Percentiles rank a stretch among this genome's conserved stretches.
Evolutionary conservation across 2,113 vertebrate genomes (phyloP).

Genomic region (Megalops atlanticus): DNA sequence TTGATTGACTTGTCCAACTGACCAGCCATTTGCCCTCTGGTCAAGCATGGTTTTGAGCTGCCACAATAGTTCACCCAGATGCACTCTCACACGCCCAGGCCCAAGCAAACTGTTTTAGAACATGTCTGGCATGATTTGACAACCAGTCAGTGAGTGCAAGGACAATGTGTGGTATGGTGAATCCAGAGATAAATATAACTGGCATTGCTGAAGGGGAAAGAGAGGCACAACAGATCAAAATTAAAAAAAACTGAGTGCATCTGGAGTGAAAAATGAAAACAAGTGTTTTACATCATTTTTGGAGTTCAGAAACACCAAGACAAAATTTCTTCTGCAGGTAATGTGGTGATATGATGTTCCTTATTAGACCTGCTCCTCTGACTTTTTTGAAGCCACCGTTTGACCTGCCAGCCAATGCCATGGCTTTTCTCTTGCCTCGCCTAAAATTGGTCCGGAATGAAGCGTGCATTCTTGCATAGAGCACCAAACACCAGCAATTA

Average conservation of each 20-base stretch:
- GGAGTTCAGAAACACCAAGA: background rate
- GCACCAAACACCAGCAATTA: constrained; percentile 43
- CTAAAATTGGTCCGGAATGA: background rate
- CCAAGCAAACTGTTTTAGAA: background rate
- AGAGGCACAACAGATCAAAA: too few species aligned
- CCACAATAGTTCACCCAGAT: background rate
- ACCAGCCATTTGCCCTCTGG: constrained; percentile 44
- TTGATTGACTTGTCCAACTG: constrained; percentile 45
- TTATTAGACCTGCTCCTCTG: background rate
- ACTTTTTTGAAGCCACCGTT: background rate
- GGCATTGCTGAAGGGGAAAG: too few species aligned
- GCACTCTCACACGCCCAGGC: background rate
- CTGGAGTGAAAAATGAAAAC: too few species aligned
- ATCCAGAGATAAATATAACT: too few species aligned
- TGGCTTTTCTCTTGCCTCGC: constrained; percentile 24
- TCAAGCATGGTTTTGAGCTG: background rate
- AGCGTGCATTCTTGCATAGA: constrained; percentile 34
- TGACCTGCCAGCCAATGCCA: constrained; percentile 9
- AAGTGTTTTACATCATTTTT: background rate
- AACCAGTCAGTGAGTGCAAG: background rate
- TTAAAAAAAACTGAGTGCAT: too few species aligned
- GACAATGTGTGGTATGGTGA: background rate
- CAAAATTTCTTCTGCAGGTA: background rate
- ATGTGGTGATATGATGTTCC: background rate
- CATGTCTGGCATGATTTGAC: background rate